Conservation (phyloP, 2,888 invertebrate genomes). For the Eupithecia exiguata region DNA sequence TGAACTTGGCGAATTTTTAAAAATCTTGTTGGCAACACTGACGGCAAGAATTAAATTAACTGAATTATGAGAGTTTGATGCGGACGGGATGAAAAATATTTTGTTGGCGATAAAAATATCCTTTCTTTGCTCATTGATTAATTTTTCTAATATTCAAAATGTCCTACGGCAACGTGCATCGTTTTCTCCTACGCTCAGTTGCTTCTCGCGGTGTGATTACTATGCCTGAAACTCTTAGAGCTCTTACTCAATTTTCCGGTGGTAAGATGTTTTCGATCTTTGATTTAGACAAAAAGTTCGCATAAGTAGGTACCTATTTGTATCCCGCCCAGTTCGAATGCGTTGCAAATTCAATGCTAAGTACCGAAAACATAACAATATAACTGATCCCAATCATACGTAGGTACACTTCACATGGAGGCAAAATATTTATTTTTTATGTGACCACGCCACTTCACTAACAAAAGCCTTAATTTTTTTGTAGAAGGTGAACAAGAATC, state of each 20-base stretch:
- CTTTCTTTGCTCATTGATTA: not conserved
- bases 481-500: constrained; percentile 53
- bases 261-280: constrained; percentile 35
- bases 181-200: constrained; percentile 67
- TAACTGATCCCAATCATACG: not conserved
- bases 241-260: constrained; percentile 57
- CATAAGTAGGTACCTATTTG: not conserved
- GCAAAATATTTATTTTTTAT: not conserved
- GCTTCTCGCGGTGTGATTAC: constrained; percentile 71
- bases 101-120: no score
- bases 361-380: not conserved
- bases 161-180: constrained; percentile 64
- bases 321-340: not conserved
- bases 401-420: not conserved
- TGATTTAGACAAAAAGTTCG: not conserved
- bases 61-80: no score
- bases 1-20: no score
- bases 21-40: no score
- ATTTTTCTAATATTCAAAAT: constrained; percentile 45
- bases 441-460: not conserved
- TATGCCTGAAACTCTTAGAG: constrained; percentile 55
- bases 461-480: constrained; percentile 36
- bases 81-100: no score
- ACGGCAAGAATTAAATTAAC: no score
- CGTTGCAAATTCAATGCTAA: not conserved